phyloP scores from a whole-genome alignment of 2,888 invertebrate species.

The Pegoplata infirma region DNA sequence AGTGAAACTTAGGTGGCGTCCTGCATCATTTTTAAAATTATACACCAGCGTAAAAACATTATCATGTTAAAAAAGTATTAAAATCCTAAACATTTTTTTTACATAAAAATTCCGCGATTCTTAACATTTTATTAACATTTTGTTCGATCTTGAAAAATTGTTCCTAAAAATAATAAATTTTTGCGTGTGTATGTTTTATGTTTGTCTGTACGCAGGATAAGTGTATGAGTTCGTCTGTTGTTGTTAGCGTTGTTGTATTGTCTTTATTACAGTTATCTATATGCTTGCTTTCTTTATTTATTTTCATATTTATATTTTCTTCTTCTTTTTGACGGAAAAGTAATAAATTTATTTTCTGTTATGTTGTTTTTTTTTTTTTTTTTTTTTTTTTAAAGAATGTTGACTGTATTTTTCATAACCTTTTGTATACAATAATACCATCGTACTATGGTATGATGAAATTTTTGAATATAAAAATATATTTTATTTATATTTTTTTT shows the following conservation, averaged over 20 bases:
- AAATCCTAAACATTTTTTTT: no score
- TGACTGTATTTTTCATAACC: not conserved
- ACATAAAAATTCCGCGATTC: no score
- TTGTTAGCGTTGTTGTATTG: slow-evolving; percentile 32
- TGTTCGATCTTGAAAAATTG: no score
- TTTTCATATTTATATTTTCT: slow-evolving; percentile 21
- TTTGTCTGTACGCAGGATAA: not conserved
- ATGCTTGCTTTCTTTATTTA: slow-evolving; percentile 38
- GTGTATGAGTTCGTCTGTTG: not conserved
- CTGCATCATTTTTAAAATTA: no score
- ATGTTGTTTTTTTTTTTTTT: no score
- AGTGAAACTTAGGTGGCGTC: no score
- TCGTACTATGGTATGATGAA: not conserved
- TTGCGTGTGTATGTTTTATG: slow-evolving; percentile 24
- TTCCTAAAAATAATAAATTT: no score
- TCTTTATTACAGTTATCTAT: slow-evolving; percentile 49
- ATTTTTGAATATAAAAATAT: not conserved
- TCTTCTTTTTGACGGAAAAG: slow-evolving; percentile 29
- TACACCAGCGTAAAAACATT: no score
- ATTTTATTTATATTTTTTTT: slow-evolving; percentile 10
- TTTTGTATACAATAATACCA: no score
- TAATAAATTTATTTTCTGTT: slow-evolving; percentile 46
- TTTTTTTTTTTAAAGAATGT: no score
- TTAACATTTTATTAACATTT: no score
- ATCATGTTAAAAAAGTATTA: no score